Evolutionary conservation across 1,140 invertebrate species (phyloP).

Genomic region (Achroia grisella): DNA sequence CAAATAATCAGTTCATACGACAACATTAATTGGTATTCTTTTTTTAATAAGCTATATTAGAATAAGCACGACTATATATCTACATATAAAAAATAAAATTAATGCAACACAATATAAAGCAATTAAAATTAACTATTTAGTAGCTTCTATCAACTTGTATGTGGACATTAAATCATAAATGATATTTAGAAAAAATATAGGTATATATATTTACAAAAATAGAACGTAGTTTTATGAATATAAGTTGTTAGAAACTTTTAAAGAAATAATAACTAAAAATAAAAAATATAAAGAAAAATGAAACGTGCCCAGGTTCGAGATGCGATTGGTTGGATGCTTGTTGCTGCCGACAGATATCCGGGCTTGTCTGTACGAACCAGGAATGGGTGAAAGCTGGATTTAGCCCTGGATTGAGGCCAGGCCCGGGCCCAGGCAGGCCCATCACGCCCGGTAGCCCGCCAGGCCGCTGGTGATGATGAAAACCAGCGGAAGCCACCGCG

Average conservation of each 20-base stretch:
- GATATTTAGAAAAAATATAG: no score
- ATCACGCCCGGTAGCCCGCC: slow-evolving; percentile 78
- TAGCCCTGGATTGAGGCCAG: slow-evolving; percentile 59
- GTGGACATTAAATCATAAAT: no score
- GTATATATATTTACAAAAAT: neutral
- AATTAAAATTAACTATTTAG: slow-evolving; percentile 1
- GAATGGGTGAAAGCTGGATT: slow-evolving; percentile 88
- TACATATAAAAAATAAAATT: slow-evolving; percentile 29
- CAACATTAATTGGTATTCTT: neutral
- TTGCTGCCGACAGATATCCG: slow-evolving; percentile 86
- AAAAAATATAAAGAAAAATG: slow-evolving; percentile 76
- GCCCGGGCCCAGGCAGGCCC: slow-evolving; percentile 74
- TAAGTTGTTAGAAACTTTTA: slow-evolving; percentile 12
- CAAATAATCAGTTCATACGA: neutral
- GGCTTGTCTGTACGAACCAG: slow-evolving; percentile 90
- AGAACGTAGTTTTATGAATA: slow-evolving; percentile 3
- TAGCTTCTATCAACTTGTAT: no score
- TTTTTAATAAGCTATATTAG: slow-evolving; percentile 32
- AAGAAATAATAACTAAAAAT: slow-evolving; percentile 45
- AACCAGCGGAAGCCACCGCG: slow-evolving; percentile 79
- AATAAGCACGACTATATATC: no score
- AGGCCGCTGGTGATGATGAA: slow-evolving; percentile 82
- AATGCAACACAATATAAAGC: slow-evolving; percentile 23
- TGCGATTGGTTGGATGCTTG: slow-evolving; percentile 85
- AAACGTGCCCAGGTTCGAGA: slow-evolving; percentile 92